Evolutionary conservation across 2,888 invertebrate species (phyloP).

Genomic region (Machimus atricapillus): DNA sequence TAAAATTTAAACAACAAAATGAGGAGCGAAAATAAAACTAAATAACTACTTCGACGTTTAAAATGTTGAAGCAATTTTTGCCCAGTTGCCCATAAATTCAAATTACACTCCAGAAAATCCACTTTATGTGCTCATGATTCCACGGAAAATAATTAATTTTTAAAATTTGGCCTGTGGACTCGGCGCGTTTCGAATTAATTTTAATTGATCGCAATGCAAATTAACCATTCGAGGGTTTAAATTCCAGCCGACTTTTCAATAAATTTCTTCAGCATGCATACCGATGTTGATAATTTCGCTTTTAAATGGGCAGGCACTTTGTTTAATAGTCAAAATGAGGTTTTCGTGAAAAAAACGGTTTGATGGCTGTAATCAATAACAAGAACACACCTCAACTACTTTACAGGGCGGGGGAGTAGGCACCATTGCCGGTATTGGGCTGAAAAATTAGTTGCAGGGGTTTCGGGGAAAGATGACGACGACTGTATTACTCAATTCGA

Average conservation of each 20-base stretch:
- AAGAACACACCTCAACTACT: neutral
- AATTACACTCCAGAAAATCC: slow-evolving; percentile 1
- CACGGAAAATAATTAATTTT: slow-evolving; percentile 11
- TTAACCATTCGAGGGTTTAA: slow-evolving; percentile 4
- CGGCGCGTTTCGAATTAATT: slow-evolving; percentile 7
- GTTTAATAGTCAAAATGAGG: neutral
- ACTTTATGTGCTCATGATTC: slow-evolving; percentile 10
- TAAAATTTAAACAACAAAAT: slow-evolving; percentile 27
- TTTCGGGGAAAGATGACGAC: neutral
- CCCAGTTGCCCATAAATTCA: slow-evolving; percentile 16
- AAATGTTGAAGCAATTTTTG: neutral
- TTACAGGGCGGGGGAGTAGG: neutral
- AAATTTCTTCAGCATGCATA: neutral
- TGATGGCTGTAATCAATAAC: neutral
- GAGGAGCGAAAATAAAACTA: slow-evolving; percentile 30
- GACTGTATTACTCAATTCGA: neutral
- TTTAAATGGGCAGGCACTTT: neutral
- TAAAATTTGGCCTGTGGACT: neutral
- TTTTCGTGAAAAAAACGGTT: neutral
- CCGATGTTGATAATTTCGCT: neutral
- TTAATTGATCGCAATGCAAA: slow-evolving; percentile 12
- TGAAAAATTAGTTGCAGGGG: slow-evolving; percentile 7
- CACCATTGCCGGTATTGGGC: neutral
- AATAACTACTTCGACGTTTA: neutral
- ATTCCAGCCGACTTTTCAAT: neutral